Evolutionary conservation across 2,113 vertebrate species (phyloP).

Genomic region (Peromyscus leucopus): DNA sequence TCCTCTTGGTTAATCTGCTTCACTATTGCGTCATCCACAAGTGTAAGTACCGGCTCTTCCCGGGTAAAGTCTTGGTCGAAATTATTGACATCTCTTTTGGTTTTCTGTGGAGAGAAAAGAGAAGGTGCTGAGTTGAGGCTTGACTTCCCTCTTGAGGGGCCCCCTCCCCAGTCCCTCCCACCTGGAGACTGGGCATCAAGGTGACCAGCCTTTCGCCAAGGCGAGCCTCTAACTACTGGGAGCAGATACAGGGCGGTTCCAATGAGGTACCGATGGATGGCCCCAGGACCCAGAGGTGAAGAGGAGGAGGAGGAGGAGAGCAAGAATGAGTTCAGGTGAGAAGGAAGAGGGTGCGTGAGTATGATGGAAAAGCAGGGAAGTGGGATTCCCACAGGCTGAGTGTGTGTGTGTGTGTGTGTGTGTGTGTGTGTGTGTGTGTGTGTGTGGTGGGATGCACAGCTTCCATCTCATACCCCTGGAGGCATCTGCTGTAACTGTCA

Average conservation of each 20-base stretch:
- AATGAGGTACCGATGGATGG: constrained; percentile 82
- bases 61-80: constrained; percentile 99
- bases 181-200: neutral
- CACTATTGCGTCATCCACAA: constrained; percentile 97
- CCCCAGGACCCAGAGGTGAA: constrained; percentile 79
- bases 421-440: neutral
- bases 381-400: constrained; percentile 77
- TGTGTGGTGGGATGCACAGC: neutral
- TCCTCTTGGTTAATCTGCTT: constrained; percentile 99
- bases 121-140: constrained; percentile 77
- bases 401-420: neutral
- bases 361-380: constrained; percentile 88
- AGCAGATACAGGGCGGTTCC: constrained; percentile 78
- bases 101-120: constrained; percentile 93
- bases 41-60: constrained; percentile 97
- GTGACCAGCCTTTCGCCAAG: constrained; percentile 62
- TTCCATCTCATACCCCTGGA: neutral
- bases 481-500: neutral
- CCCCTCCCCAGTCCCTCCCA: neutral
- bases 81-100: constrained; percentile 99
- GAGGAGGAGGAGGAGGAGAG: constrained; percentile 74
- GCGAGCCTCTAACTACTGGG: constrained; percentile 69
- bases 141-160: neutral
- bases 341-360: constrained; percentile 75
- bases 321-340: constrained; percentile 81